Evolutionary conservation across 2,888 invertebrate genomes (phyloP), one percentile per base, ranked within the genome.

Genomic region (Tuberolachnus salignus): DNA sequence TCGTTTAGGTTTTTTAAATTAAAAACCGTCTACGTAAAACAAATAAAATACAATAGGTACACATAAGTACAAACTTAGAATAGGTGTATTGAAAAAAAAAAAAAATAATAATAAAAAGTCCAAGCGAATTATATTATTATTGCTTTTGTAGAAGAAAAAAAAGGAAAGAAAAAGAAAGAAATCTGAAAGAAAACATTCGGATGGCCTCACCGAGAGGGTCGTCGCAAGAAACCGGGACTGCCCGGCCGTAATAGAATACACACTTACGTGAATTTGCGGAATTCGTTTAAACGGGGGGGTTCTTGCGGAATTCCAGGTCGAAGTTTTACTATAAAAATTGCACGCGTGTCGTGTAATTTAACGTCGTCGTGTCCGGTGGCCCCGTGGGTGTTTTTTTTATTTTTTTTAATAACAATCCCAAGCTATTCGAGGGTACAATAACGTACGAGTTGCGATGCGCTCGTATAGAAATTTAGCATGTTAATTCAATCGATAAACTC

Each of bases 261-360:
- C 19, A 46, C 46, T 19, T n/a, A n/a, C 19, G 16, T 16, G 19
- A 46, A 75, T 57, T 75, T 8, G 9, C 10, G 75, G 75, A 75
- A 75, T 75, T 75, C 75, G 66, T 75, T 66, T 75, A 75, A 75
- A 66, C 46, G 46, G n/a, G n/a, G n/a, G n/a, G n/a, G 46, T 55
- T 57, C 21, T 57, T 67, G 16, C 6, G 75, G 75, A 57, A 75
- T 75, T 44, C 26, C 21, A 26, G 34, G 21, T 55, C 57, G 34
- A 4, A 34, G 34, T 34, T 34, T 34, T 6, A 34, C 34, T 34
- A 34, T 6, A 34, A 26, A 51, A 59, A 26, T 59, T 16, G 14
- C 23, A 57, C 14, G 57, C 23, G 57, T 23, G 14, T 9, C 34
- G 34, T 34, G 34, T 6, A 34, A 34, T 34, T 34, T 34, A 34